Percentiles rank a stretch among this genome's conserved stretches.
phyloP scores from a whole-genome alignment of 2,888 invertebrate genomes.

The Meghimatium bilineatum region DNA sequence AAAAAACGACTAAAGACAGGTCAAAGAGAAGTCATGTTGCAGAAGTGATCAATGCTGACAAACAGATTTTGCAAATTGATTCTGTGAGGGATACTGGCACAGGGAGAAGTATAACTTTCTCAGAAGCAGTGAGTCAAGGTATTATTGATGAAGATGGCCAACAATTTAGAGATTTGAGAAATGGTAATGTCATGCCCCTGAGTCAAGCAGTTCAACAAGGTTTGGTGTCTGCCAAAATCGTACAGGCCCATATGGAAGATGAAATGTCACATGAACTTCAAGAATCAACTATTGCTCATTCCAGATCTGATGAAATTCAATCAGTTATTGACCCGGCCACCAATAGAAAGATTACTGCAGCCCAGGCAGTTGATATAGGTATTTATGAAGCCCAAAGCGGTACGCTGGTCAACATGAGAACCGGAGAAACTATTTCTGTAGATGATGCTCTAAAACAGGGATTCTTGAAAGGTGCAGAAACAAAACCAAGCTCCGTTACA shows the following conservation, averaged over 20 bases:
- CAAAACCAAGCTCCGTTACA: conserved; percentile 36
- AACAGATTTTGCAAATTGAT: conserved; percentile 66
- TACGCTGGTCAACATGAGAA: conserved; percentile 76
- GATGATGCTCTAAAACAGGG: conserved; percentile 84
- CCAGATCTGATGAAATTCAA: conserved; percentile 66
- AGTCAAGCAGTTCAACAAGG: conserved; percentile 59
- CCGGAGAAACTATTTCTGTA: conserved; percentile 86
- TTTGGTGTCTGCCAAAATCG: conserved; percentile 45
- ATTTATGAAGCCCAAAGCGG: conserved; percentile 82
- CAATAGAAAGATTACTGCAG: conserved; percentile 83
- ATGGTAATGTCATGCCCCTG: conserved; percentile 64
- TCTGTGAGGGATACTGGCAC: conserved; percentile 82
- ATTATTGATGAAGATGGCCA: conserved; percentile 78
- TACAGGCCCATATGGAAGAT: conserved; percentile 53
- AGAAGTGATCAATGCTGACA: conserved; percentile 68
- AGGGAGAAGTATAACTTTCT: conserved; percentile 88
- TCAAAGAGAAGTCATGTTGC: conserved; percentile 63
- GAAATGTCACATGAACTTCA: conserved; percentile 53
- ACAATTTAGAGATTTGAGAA: conserved; percentile 56
- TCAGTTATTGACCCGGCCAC: conserved; percentile 86
- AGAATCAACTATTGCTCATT: conserved; percentile 60
- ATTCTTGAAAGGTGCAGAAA: conserved; percentile 53
- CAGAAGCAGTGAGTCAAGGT: conserved; percentile 83
- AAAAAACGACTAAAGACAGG: conserved; percentile 64
- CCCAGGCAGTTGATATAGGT: conserved; percentile 81